phyloP scores from a whole-genome alignment of 2,888 invertebrate species.

The Psococerastis gibbosa region DNA sequence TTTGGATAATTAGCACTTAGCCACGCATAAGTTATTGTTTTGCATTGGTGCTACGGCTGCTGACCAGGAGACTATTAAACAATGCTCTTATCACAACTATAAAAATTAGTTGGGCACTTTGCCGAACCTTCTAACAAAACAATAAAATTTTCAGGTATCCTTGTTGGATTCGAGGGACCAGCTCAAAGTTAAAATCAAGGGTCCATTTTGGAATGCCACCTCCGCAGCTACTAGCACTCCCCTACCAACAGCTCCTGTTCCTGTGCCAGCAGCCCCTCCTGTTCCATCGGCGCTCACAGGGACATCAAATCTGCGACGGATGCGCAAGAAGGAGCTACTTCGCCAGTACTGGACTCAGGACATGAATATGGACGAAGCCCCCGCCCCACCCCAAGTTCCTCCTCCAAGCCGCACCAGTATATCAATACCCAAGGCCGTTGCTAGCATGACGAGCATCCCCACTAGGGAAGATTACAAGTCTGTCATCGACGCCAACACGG shows the following conservation, averaged over 20 bases:
- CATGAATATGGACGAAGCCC: constrained; percentile 49
- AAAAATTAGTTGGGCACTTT: too few relatives aligned
- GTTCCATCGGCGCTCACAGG: constrained; percentile 17
- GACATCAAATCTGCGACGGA: constrained; percentile 45
- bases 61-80: too few relatives aligned
- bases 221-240: constrained; percentile 39
- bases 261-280: constrained; percentile 25
- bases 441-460: constrained; percentile 72
- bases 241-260: constrained; percentile 37
- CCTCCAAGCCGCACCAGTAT: constrained; percentile 49
- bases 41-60: too few relatives aligned
- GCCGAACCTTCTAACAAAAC: too few relatives aligned
- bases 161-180: constrained; percentile 67
- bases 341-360: constrained; percentile 73
- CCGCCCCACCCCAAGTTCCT: constrained; percentile 37
- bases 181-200: constrained; percentile 78
- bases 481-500: constrained; percentile 39
- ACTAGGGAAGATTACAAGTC: constrained; percentile 67
- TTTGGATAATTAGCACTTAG: too few relatives aligned
- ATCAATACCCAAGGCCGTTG: constrained; percentile 73
- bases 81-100: too few relatives aligned
- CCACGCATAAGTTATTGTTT: too few relatives aligned
- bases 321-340: constrained; percentile 76
- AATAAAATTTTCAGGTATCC: constrained; percentile 36
- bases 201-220: constrained; percentile 62